These are phyloP conservation scores for Drosophila kanapiae DNA, from an alignment of 1,140 invertebrate species.

Conservation along the genomic window DNA sequence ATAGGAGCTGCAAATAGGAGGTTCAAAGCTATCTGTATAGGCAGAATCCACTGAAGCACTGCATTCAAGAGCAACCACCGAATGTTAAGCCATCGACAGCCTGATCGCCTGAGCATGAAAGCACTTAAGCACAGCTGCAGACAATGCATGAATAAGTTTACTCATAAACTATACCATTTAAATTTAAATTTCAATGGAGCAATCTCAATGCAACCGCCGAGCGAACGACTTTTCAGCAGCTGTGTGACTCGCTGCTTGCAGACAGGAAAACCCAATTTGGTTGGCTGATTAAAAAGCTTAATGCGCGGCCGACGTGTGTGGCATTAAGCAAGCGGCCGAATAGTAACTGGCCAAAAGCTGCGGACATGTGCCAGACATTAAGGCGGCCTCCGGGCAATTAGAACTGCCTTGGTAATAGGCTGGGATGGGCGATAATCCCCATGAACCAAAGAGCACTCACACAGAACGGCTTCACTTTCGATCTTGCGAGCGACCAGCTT, in stretches of 20 bases:
- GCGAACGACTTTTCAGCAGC: conserved; percentile 43
- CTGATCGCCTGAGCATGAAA: conserved; percentile 34
- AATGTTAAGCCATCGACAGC: conserved; percentile 40
- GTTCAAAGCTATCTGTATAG: not conserved
- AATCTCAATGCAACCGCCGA: conserved; percentile 56
- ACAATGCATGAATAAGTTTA: conserved; percentile 53
- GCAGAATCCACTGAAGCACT: conserved; percentile 18
- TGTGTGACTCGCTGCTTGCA: conserved; percentile 33
- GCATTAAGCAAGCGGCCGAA: conserved; percentile 39
- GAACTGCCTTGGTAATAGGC: conserved; percentile 40
- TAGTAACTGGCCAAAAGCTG: conserved; percentile 1
- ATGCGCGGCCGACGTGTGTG: conserved; percentile 53
- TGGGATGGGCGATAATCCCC: not conserved
- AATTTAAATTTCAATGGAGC: conserved; percentile 50
- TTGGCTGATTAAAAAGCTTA: conserved; percentile 42
- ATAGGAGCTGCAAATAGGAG: not conserved
- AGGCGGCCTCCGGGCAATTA: conserved; percentile 31
- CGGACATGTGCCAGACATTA: conserved; percentile 60
- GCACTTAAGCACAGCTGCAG: conserved; percentile 49
- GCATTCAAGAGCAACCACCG: conserved; percentile 17
- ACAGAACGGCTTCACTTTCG: conserved; percentile 48
- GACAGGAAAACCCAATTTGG: conserved; percentile 66
- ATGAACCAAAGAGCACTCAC: conserved; percentile 2
- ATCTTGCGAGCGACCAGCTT: conserved; percentile 27
- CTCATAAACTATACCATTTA: conserved; percentile 44